phyloP scores from a whole-genome alignment of 2,888 invertebrate species.

The Heliothis peltigera region DNA sequence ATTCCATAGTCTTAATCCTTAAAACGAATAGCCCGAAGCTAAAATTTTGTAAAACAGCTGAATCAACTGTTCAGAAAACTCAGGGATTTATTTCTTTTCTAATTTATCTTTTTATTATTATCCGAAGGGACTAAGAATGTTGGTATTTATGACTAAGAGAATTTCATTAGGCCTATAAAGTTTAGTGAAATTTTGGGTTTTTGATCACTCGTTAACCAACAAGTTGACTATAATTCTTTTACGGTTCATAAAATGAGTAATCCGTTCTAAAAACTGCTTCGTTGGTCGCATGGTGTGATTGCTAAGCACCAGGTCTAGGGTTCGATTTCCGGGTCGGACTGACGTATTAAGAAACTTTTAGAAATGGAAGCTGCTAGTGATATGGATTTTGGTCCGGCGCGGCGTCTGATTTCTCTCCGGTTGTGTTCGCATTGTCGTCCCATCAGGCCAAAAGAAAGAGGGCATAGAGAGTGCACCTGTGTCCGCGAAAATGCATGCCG shows the following conservation, averaged over 20 bases:
- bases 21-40: conserved; percentile 26
- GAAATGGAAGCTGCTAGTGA: too few relatives aligned
- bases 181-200: conserved; percentile 37
- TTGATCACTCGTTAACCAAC: conserved; percentile 21
- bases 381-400: too few relatives aligned
- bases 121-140: conserved; percentile 24
- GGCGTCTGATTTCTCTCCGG: too few relatives aligned
- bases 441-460: too few relatives aligned
- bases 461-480: too few relatives aligned
- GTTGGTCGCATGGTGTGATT: too few relatives aligned
- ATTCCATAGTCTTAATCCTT: conserved; percentile 34
- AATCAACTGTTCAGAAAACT: conserved; percentile 38
- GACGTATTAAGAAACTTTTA: too few relatives aligned
- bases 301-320: too few relatives aligned
- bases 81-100: conserved; percentile 53
- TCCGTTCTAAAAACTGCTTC: too few relatives aligned
- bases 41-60: conserved; percentile 36
- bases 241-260: conserved; percentile 41
- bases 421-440: too few relatives aligned
- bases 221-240: conserved; percentile 39
- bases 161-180: conserved; percentile 48
- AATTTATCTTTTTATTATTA: conserved; percentile 43
- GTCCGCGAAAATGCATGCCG: too few relatives aligned
- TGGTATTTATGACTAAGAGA: conserved; percentile 48
- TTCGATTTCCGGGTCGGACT: too few relatives aligned